Evolutionary conservation across 1,140 invertebrate species (phyloP).

Genomic region (Oreohelix idahoensis): DNA sequence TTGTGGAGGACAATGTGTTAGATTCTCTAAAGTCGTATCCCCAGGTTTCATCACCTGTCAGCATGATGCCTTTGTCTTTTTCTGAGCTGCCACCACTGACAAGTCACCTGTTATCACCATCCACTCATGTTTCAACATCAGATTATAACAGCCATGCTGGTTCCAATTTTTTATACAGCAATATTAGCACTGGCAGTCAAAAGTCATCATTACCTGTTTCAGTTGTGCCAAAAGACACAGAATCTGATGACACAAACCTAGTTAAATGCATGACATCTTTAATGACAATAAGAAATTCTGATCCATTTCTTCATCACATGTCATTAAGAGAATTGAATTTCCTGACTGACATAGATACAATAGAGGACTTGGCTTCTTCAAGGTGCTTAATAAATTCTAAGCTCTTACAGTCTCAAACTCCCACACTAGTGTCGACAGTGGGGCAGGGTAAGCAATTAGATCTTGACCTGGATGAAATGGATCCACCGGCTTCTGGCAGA

Average conservation of each 20-base stretch:
- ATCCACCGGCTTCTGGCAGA: not conserved
- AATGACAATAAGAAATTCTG: not conserved
- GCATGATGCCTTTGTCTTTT: not conserved
- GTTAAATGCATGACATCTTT: not conserved
- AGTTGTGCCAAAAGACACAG: not conserved
- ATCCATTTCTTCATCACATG: constrained; percentile 16
- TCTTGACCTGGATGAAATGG: not conserved
- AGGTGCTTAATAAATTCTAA: not conserved
- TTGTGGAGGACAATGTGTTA: not conserved
- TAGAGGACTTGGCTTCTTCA: not conserved
- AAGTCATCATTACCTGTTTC: not conserved
- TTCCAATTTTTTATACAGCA: not conserved
- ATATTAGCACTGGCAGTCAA: not conserved
- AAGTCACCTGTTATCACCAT: not conserved
- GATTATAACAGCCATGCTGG: not conserved
- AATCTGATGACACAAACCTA: not conserved
- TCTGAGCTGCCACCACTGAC: not conserved
- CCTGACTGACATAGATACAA: not conserved
- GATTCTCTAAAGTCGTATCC: not conserved
- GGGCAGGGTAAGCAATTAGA: not conserved
- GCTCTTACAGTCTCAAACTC: not conserved
- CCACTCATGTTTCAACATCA: not conserved
- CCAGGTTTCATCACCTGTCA: not conserved
- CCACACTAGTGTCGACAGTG: not conserved
- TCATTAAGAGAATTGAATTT: not conserved